These are phyloP conservation scores for Oreochromis grahami DNA, from an alignment of 2,797 vertebrate species.

Conservation along the genomic window DNA sequence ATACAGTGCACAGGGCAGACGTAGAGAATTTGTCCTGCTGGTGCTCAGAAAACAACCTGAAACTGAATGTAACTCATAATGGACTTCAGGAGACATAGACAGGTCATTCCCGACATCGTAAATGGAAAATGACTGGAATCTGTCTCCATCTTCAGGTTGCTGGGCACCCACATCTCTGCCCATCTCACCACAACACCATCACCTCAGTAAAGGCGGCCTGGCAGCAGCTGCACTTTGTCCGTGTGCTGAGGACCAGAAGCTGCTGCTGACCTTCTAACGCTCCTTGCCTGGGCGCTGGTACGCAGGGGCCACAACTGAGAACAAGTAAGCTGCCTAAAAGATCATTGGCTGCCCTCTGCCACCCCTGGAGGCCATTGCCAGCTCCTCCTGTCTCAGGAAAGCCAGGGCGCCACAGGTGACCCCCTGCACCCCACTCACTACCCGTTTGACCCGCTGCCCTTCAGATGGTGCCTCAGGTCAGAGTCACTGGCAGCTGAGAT, in stretches of 20 bases:
- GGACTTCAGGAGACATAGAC: neutral
- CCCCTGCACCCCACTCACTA: neutral
- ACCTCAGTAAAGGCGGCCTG: neutral
- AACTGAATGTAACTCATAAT: neutral
- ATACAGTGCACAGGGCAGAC: neutral
- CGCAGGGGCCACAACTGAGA: neutral
- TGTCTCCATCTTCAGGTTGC: neutral
- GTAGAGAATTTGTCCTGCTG: neutral
- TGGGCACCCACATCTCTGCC: neutral
- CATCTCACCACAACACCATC: neutral
- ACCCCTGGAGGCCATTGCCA: neutral
- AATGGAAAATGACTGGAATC: neutral
- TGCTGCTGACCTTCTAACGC: neutral
- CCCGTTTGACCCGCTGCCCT: neutral
- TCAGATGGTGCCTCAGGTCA: neutral
- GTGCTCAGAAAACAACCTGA: neutral
- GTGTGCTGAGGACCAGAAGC: neutral
- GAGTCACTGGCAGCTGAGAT: neutral
- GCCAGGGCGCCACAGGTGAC: neutral
- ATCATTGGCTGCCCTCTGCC: accelerated
- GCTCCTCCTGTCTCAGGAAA: neutral
- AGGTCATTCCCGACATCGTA: accelerated
- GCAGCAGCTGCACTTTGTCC: neutral
- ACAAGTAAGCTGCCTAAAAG: neutral
- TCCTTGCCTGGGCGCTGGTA: neutral